A percentile compares a stretch with the other conserved stretches of the same genome.
phyloP scores from a whole-genome alignment of 2,888 invertebrate species.

The Anoncus sp. region DNA sequence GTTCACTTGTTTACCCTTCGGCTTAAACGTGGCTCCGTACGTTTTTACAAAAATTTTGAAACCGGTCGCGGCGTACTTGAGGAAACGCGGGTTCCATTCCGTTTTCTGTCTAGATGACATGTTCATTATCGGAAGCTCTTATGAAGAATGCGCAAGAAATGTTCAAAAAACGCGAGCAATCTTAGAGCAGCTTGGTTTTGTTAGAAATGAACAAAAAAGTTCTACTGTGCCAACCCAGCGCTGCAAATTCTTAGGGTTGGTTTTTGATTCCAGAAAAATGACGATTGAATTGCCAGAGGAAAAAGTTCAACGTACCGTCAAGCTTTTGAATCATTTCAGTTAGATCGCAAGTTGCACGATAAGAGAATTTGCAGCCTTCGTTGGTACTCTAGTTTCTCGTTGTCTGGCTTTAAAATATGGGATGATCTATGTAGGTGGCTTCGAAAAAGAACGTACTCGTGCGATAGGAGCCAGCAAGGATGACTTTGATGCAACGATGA shows the following conservation, averaged over 20 bases:
- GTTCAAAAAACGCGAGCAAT: conserved; percentile 15
- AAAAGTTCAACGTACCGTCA: conserved; percentile 22
- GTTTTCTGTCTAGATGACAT: conserved; percentile 47
- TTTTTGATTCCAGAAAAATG: conserved; percentile 41
- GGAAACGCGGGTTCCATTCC: conserved; percentile 22
- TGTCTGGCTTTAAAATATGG: conserved; percentile 41
- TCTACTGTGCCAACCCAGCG: conserved; percentile 24
- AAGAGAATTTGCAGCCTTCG: conserved; percentile 33
- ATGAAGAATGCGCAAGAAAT: conserved; percentile 33
- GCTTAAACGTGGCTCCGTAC: conserved; percentile 2
- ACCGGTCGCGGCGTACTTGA: conserved; percentile 31
- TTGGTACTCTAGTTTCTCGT: conserved; percentile 34
- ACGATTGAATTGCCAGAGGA: conserved; percentile 30
- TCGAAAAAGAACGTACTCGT: conserved; percentile 25
- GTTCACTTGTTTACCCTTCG: too few species aligned
- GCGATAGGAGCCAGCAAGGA: conserved; percentile 21
- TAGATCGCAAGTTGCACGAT: neutral
- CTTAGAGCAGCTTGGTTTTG: conserved; percentile 45
- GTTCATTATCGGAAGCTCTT: conserved; percentile 5
- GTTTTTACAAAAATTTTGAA: conserved; percentile 40
- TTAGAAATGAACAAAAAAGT: conserved; percentile 22
- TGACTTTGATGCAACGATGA: conserved; percentile 29
- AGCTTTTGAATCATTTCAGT: conserved; percentile 9
- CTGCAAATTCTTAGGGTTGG: conserved; percentile 43
- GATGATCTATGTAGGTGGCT: conserved; percentile 27